Evolutionary conservation across 2,113 vertebrate genomes (phyloP), one percentile per base, ranked within the genome.

Genomic region (Motacilla alba): DNA sequence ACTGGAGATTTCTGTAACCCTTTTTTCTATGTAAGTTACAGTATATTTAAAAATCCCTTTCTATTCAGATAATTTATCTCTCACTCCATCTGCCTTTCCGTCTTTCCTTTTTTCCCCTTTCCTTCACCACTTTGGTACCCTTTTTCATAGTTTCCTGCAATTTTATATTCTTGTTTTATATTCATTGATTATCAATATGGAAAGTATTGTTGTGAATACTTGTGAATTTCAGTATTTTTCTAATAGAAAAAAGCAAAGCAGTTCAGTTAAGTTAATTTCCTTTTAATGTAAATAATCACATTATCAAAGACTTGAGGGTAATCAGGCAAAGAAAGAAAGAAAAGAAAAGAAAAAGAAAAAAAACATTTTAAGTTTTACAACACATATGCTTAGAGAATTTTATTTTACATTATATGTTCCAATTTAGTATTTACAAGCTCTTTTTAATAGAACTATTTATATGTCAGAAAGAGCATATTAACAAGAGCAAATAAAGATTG

Each of bases 401-500:
- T 94, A 2, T 85, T 70, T 80, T 62, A n/a, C 21, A 58, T 66
- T 80, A 47, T 16, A 44, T 44, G 2, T 3, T 43, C 67, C 23
- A 82, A 78, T 85, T 66, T 94, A 84, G 35, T 77, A 46, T 90
- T 87, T 96, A 67, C 43, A 75, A 74, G n/a, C 12, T 73, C 10
- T 59, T 96, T 94, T 93, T 74, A 95, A 66, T 17, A 76, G 64
- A 95, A 49, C 52, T 88, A 30, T 39, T 86, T 84, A 90, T 35
- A 10, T 85, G n/a, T 70, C 80, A 87, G 58, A 84, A 95, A 84
- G 8, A 95, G 9, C 46, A 90, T 75, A 91, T 88, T 94, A 95
- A 76, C 37, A 81, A 80, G 67, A 67, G 33, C 89, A 87, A 70
- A 87, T 69, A 52, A 81, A 41, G 88, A 41, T 21, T 83, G 76